These are phyloP conservation scores for Lycophotia porphyrea DNA, from an alignment of 2,888 invertebrate species.

Conservation along the genomic window DNA sequence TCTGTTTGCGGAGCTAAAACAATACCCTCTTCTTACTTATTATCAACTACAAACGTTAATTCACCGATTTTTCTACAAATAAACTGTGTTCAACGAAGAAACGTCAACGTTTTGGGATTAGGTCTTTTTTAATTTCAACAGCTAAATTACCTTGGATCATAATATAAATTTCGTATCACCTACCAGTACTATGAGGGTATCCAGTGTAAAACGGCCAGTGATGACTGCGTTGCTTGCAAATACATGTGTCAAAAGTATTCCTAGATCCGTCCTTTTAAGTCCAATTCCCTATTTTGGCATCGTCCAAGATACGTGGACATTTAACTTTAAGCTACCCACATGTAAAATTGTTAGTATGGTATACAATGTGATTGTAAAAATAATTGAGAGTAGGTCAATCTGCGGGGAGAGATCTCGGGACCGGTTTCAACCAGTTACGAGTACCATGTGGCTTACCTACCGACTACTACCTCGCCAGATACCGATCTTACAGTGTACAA, in stretches of 20 bases:
- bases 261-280: not conserved
- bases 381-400: constrained; percentile 66
- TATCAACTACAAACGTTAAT: constrained; percentile 8
- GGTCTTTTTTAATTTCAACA: constrained; percentile 15
- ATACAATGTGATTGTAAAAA: constrained; percentile 66
- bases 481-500: constrained; percentile 49
- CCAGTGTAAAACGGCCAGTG: not conserved
- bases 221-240: not conserved
- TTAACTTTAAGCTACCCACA: constrained; percentile 27
- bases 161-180: constrained; percentile 6
- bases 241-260: not conserved
- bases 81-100: constrained; percentile 10
- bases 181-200: not conserved
- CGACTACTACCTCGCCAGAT: constrained; percentile 47
- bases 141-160: no score
- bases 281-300: constrained; percentile 11
- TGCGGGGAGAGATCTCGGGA: constrained; percentile 61
- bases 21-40: constrained; percentile 13
- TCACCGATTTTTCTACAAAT: constrained; percentile 18
- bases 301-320: not conserved
- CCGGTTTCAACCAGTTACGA: constrained; percentile 58
- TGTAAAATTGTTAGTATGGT: constrained; percentile 48
- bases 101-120: not conserved
- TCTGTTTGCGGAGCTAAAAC: constrained; percentile 26
- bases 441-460: constrained; percentile 52